These are phyloP conservation scores for Glandiceps talaboti DNA, from an alignment of 53 echinoderm and acorn worm genomes.

Conservation along the genomic window DNA sequence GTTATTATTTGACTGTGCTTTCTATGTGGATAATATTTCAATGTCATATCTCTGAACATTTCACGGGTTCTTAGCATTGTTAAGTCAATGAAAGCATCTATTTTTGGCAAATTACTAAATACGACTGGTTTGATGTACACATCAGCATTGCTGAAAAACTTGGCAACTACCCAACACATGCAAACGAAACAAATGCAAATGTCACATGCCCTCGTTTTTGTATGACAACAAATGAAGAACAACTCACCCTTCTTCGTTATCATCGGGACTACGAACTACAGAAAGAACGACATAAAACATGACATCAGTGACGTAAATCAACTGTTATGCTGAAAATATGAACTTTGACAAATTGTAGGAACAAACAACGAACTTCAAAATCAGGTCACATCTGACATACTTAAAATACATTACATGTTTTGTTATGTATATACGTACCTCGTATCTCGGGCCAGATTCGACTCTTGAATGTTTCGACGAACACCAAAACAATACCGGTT, in stretches of 20 bases:
- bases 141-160: not conserved
- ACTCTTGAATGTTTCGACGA: slow-evolving; percentile 59
- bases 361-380: too few relatives aligned
- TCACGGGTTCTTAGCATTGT: too few relatives aligned
- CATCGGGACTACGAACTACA: slow-evolving; percentile 5
- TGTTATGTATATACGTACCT: slow-evolving; percentile 32
- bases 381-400: not conserved
- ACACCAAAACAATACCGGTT: slow-evolving; percentile 39
- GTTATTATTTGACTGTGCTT: too few relatives aligned
- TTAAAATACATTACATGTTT: too few relatives aligned
- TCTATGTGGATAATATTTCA: too few relatives aligned
- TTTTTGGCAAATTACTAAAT: not conserved
- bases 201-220: not conserved
- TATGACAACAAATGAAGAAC: not conserved
- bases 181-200: too few relatives aligned
- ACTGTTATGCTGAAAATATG: too few relatives aligned
- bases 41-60: too few relatives aligned
- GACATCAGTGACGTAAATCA: not conserved
- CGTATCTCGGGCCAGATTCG: slow-evolving; percentile 90
- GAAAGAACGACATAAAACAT: slow-evolving; percentile 8
- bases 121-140: not conserved
- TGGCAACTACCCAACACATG: not conserved
- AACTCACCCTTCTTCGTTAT: slow-evolving; percentile 56
- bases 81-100: too few relatives aligned
- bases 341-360: not conserved